Evolutionary conservation across 2,113 vertebrate species (phyloP).

Genomic region (Cyanoliseus patagonus): DNA sequence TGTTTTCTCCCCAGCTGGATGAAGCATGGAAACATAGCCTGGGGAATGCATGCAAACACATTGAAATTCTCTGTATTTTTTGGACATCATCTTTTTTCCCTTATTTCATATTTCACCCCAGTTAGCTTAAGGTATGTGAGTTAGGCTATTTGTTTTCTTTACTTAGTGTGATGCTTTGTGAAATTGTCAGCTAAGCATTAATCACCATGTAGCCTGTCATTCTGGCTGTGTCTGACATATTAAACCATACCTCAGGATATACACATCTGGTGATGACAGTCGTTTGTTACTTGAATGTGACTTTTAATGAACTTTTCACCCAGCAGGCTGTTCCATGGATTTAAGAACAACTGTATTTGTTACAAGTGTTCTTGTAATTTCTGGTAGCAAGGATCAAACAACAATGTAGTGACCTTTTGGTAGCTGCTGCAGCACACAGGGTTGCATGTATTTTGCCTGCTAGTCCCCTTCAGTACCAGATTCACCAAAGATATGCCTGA

Average conservation of each 20-base stretch:
- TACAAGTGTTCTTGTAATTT: not conserved
- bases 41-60: not conserved
- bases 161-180: not conserved
- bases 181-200: constrained; percentile 15
- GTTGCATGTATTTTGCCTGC: not conserved
- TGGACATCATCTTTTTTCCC: not conserved
- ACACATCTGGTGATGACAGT: not conserved
- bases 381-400: not conserved
- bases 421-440: not conserved
- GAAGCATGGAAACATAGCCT: not conserved
- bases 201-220: constrained; percentile 19
- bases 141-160: not conserved
- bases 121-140: not conserved
- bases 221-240: not conserved
- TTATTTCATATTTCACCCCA: not conserved
- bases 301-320: constrained; percentile 45
- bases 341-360: not conserved
- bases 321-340: not conserved
- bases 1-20: not conserved
- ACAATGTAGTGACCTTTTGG: not conserved
- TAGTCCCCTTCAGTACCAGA: not conserved
- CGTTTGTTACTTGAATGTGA: constrained; percentile 44
- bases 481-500: not conserved
- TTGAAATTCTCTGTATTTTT: not conserved
- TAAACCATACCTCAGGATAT: constrained; percentile 4